phyloP scores from a whole-genome alignment of 2,113 vertebrate genomes.

The Erythrocercus mccallii region DNA sequence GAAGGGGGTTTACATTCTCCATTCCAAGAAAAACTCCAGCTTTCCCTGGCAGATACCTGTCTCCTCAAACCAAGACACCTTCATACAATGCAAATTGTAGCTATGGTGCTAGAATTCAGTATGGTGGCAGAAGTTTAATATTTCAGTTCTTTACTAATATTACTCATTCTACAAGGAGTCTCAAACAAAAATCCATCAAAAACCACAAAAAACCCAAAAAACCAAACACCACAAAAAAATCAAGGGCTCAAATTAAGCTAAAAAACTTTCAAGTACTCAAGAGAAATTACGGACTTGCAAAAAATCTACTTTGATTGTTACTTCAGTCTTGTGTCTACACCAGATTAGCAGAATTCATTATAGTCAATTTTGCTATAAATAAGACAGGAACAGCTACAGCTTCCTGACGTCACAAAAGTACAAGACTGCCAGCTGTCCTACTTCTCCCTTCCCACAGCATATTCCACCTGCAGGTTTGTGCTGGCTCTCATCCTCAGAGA shows the following conservation, averaged over 20 bases:
- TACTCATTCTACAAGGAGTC: neutral
- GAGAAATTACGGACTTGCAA: rapidly evolving
- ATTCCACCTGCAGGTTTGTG: neutral
- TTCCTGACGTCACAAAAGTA: neutral
- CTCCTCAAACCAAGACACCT: no score
- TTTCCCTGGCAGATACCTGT: no score
- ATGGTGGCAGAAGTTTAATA: neutral
- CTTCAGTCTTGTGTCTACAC: neutral
- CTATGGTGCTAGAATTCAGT: neutral
- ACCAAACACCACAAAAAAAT: neutral
- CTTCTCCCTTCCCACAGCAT: neutral
- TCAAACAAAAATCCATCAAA: neutral
- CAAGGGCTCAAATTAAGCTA: neutral
- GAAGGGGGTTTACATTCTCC: no score
- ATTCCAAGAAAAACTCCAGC: no score
- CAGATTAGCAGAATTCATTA: neutral
- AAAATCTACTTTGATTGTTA: neutral
- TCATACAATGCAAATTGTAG: neutral
- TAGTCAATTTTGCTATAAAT: neutral
- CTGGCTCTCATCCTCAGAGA: neutral
- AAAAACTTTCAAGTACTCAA: neutral
- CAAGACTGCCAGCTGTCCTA: neutral
- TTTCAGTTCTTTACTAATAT: neutral
- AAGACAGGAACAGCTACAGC: neutral
- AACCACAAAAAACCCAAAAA: neutral